phyloP scores from a whole-genome alignment of 2,888 invertebrate species.

The Escarpia spicata region DNA sequence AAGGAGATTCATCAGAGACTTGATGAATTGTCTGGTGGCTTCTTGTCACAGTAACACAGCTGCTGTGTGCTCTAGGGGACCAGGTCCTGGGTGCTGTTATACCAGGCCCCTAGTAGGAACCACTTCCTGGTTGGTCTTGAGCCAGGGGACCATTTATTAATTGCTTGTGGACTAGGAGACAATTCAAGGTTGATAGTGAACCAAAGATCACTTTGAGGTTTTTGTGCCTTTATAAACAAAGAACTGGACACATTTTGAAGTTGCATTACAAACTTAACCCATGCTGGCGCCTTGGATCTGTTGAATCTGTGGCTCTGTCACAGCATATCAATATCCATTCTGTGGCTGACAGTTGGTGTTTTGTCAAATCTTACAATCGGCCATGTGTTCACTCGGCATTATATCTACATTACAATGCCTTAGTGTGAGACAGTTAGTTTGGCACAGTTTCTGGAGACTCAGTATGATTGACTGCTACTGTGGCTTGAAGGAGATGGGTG shows the following conservation, averaged over 20 bases:
- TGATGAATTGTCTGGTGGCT: background rate
- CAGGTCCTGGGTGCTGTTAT: background rate
- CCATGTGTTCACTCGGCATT: background rate
- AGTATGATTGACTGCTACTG: background rate
- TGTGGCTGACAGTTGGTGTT: background rate
- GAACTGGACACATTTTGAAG: too few relatives aligned
- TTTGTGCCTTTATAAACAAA: too few relatives aligned
- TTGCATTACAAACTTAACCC: too few relatives aligned
- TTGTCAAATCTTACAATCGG: background rate
- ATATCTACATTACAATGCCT: background rate
- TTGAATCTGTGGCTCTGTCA: too few relatives aligned
- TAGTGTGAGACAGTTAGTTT: background rate
- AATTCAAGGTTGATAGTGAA: background rate
- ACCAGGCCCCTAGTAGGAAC: too few relatives aligned
- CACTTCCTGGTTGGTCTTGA: background rate
- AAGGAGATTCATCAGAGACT: too few relatives aligned
- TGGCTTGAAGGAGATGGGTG: background rate
- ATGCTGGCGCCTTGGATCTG: too few relatives aligned
- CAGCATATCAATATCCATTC: background rate
- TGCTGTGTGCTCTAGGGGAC: background rate
- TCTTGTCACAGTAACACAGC: background rate
- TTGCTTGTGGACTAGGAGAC: background rate
- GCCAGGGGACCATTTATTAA: background rate
- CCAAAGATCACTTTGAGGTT: background rate
- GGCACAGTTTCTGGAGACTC: background rate